Evolutionary conservation across 2,113 vertebrate genomes (phyloP).

Genomic region (Ammodytes marinus): DNA sequence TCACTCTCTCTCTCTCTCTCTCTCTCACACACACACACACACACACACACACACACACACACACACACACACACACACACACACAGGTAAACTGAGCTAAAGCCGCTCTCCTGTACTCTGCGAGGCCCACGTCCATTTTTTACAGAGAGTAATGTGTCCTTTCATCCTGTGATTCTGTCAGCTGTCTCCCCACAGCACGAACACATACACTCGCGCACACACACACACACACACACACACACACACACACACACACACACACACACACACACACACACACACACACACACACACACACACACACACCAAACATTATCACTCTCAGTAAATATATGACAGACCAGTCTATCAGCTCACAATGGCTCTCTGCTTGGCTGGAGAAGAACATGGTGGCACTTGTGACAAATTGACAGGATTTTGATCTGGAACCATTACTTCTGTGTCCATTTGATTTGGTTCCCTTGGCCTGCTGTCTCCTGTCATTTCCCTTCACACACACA

Average conservation of each 20-base stretch:
- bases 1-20: neutral
- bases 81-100: constrained; percentile 52
- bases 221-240: constrained; percentile 7
- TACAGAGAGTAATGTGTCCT: constrained; percentile 58
- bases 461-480: neutral
- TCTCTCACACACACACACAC: neutral
- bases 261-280: constrained; percentile 13
- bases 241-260: constrained; percentile 64
- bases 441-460: constrained; percentile 71
- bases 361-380: constrained; percentile 79
- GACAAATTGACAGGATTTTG: constrained; percentile 82
- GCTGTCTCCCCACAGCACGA: constrained; percentile 32
- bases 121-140: constrained; percentile 49
- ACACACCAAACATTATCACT: constrained; percentile 2
- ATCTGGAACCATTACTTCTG: constrained; percentile 20
- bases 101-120: constrained; percentile 35
- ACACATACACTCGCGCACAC: constrained; percentile 60
- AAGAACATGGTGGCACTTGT: constrained; percentile 61
- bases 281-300: constrained; percentile 14
- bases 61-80: no score
- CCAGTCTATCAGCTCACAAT: constrained; percentile 79
- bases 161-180: constrained; percentile 66
- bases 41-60: no score
- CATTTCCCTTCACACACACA: neutral
- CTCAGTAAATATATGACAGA: constrained; percentile 84